Evolutionary conservation across 2,113 vertebrate species (phyloP).

Genomic region (Oryzias melastigma): DNA sequence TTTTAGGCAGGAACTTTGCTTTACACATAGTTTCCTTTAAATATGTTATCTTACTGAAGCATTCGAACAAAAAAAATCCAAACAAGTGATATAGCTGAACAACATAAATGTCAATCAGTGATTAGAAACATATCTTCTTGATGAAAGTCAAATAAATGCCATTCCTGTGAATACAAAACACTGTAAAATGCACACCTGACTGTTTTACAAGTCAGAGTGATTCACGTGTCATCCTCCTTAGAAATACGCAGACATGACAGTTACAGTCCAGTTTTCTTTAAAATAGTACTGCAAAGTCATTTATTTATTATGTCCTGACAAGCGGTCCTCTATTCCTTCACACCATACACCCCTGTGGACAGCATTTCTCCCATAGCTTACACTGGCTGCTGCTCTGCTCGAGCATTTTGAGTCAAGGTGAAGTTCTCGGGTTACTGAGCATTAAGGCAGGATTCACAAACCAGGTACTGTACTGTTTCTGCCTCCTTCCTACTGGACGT

Average conservation of each 20-base stretch:
- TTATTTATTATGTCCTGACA: constrained; percentile 38
- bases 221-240: neutral
- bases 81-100: no score
- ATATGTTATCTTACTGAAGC: no score
- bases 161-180: neutral
- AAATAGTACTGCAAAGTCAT: constrained; percentile 1
- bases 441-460: constrained; percentile 58
- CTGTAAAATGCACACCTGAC: neutral
- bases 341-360: constrained; percentile 12
- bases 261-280: constrained; percentile 8
- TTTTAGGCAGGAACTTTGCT: no score
- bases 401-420: constrained; percentile 55
- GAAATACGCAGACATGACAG: neutral
- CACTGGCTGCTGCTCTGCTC: constrained; percentile 23
- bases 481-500: constrained; percentile 43
- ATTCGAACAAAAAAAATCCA: no score
- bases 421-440: constrained; percentile 58
- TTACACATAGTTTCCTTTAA: no score
- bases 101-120: no score
- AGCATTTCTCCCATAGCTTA: constrained; percentile 29
- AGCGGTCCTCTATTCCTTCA: constrained; percentile 29
- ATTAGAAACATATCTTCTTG: neutral
- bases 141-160: neutral
- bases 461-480: constrained; percentile 63
- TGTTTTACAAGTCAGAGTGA: neutral